A percentile compares a stretch with the other conserved stretches of the same genome.
Conservation (phyloP, 1,140 invertebrate genomes). For the Drosophila tsacasi region DNA sequence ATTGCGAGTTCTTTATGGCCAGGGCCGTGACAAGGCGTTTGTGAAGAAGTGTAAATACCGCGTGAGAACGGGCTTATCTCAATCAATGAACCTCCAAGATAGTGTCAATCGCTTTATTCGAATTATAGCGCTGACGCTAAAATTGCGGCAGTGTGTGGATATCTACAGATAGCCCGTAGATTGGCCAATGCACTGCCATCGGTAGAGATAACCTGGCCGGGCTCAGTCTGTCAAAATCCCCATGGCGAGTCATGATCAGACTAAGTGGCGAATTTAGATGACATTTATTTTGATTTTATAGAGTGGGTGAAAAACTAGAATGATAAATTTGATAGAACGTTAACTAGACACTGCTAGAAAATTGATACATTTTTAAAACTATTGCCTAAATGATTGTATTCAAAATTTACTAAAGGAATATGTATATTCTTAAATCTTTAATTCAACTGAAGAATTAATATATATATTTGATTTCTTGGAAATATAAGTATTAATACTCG, state of each 20-base stretch:
- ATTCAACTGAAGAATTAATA: neutral
- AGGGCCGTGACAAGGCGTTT: constrained; percentile 50
- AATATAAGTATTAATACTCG: neutral
- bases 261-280: neutral
- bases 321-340: neutral
- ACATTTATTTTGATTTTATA: neutral
- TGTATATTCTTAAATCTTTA: neutral
- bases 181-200: constrained; percentile 25
- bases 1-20: constrained; percentile 38
- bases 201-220: neutral
- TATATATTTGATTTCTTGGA: neutral
- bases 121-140: constrained; percentile 43
- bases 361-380: neutral
- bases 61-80: constrained; percentile 61
- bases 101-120: constrained; percentile 50
- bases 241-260: constrained; percentile 3
- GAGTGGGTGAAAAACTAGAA: neutral
- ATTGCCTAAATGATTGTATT: neutral
- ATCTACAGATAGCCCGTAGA: constrained; percentile 11
- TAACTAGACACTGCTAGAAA: neutral
- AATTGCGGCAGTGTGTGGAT: constrained; percentile 34
- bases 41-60: constrained; percentile 42
- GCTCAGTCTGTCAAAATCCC: neutral
- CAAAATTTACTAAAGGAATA: neutral
- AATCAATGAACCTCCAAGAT: constrained; percentile 38